Evolutionary conservation across 1,140 invertebrate species (phyloP).

Genomic region (Trichomalopsis sarcophagae): DNA sequence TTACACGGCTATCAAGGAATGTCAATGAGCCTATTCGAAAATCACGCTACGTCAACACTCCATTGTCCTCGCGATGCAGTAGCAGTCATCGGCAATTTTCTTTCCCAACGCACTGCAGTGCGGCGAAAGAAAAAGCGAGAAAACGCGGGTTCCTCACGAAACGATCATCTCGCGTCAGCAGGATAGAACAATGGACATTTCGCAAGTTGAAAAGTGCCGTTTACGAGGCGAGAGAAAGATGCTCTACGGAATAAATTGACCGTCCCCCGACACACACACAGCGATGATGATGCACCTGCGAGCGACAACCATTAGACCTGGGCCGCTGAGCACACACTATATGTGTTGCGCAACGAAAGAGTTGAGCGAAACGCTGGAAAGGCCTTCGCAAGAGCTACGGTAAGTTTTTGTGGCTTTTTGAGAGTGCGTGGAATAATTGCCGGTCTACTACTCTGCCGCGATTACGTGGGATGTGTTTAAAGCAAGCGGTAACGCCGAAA

Average conservation of each 20-base stretch:
- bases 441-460: background rate
- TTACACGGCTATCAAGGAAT: background rate
- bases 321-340: slow-evolving; percentile 43
- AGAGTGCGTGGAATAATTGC: background rate
- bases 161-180: background rate
- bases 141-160: background rate
- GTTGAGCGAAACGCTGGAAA: slow-evolving; percentile 16
- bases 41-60: background rate
- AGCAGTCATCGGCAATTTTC: background rate
- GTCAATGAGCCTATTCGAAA: background rate
- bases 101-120: background rate
- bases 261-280: background rate
- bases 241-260: background rate
- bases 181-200: slow-evolving; percentile 27
- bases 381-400: background rate
- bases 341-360: slow-evolving; percentile 11
- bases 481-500: background rate
- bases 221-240: background rate
- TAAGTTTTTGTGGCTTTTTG: background rate
- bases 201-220: slow-evolving; percentile 8
- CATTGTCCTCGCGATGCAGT: background rate
- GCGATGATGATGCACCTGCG: background rate
- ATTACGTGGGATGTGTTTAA: background rate
- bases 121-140: too few relatives aligned
- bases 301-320: background rate